Evolutionary conservation across 2,113 vertebrate species (phyloP), one percentile per base, ranked within the genome.

Genomic region (Protobothrops mucrosquamatus): DNA sequence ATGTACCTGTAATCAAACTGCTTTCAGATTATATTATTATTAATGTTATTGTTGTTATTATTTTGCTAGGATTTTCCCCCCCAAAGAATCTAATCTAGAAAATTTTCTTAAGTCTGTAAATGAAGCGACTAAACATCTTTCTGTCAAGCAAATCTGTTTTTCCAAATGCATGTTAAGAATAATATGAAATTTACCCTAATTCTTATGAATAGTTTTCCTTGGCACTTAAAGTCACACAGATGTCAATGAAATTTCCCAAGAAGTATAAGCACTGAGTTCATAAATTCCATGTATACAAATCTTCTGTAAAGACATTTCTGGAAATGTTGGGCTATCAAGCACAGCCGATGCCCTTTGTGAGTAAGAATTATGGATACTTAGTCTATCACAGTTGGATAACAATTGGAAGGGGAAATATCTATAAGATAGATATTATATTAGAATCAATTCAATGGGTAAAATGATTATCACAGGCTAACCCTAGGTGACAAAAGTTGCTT

Each of bases 31-130:
- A 69, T 34, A 69, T 69, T 69, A 26, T 61, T 64, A 39, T 81
- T 81, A 22, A 1, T 81, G 18, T 43, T 94, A 51, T 94, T 91
- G 88, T 96, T 94, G 94, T 46, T 59, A 74, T 57, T 89, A 89
- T 85, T 52, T 88, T 94, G 92, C 10, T 95, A 96, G 90, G 48
- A 39, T 39, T 26, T 46, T 43, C 8, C 1, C 15, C 9, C 20
- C 2, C 9, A 56, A 89, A 88, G 93, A 94, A 81, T 81, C 18
- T 94, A 90, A 43, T 22, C 46, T 96, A 93, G 93, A 52, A 56
- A 1, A 1, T 91, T 93, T 95, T 89, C 52, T 8, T 0, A 0
- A 7, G 55, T 52, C 3, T 43, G 29, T 52, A 92, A 94, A 95
- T 88, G 85, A 90, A 5, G 91, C 43, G 93, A 94, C 90, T 10